Percentiles rank a stretch among this genome's conserved stretches.
These are phyloP conservation scores for Chauna torquata DNA, from an alignment of 2,113 vertebrate genomes.

Conservation along the genomic window DNA sequence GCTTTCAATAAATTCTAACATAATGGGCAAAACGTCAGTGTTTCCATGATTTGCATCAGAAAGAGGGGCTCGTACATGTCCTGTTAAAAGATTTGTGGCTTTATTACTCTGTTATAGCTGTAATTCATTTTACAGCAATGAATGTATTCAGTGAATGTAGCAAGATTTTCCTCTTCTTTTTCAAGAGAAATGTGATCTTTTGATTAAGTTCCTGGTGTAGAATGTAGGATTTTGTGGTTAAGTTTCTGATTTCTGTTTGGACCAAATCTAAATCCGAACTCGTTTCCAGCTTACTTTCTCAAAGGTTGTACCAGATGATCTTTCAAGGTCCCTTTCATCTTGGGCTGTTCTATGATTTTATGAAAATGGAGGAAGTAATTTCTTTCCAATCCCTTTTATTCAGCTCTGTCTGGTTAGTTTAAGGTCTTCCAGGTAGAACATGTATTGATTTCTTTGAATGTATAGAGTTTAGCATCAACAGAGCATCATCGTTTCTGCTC, in stretches of 20 bases:
- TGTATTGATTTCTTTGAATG: neutral
- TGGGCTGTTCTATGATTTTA: neutral
- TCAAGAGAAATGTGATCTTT: neutral
- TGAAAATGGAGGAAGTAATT: neutral
- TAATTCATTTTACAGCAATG: neutral
- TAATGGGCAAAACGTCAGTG: neutral
- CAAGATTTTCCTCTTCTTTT: neutral
- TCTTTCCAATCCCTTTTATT: neutral
- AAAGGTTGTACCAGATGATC: neutral
- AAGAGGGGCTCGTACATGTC: accelerated
- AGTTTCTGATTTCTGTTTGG: neutral
- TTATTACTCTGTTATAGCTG: neutral
- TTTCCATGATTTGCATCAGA: neutral
- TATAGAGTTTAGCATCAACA: neutral
- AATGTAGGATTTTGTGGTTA: neutral
- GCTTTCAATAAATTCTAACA: neutral
- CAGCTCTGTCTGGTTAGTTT: neutral
- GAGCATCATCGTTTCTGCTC: neutral
- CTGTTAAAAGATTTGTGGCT: neutral
- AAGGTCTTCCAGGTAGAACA: neutral
- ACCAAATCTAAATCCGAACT: neutral
- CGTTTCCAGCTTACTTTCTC: neutral
- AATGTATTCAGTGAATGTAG: neutral
- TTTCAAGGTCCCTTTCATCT: neutral
- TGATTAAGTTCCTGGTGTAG: neutral